phyloP scores from a whole-genome alignment of 2,113 vertebrate species.

The Eublepharis macularius region DNA sequence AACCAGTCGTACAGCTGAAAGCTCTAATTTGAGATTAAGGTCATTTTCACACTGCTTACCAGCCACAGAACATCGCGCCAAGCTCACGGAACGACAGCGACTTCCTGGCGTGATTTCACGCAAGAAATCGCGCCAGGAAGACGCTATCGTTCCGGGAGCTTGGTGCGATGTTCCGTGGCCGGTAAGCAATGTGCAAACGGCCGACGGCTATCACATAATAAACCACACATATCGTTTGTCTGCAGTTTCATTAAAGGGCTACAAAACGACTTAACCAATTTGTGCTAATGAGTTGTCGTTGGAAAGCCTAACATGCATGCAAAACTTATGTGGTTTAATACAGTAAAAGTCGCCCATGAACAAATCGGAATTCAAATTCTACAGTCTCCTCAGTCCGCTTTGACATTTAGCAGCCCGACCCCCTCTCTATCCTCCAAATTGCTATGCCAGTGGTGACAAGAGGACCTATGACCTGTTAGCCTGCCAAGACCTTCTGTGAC shows the following conservation, averaged over 20 bases:
- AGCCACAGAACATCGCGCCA: no score
- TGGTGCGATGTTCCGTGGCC: no score
- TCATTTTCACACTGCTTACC: no score
- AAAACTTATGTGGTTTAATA: neutral
- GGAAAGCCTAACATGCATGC: neutral
- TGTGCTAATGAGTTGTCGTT: neutral
- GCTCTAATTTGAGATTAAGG: neutral
- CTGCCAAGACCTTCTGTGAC: neutral
- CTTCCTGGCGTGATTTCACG: no score
- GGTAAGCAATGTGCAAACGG: no score
- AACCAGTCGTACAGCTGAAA: no score
- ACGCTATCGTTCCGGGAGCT: no score
- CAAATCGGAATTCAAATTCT: neutral
- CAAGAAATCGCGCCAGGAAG: no score
- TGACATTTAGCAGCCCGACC: neutral
- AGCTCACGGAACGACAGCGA: no score
- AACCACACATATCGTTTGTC: neutral
- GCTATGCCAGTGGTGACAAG: no score
- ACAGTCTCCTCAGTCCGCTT: neutral
- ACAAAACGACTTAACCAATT: neutral
- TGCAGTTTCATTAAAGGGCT: neutral
- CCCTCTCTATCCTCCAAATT: neutral
- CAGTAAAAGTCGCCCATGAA: neutral
- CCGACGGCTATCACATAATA: neutral
- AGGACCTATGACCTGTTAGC: no score